A percentile compares a stretch with the other conserved stretches of the same genome.
phyloP scores from a whole-genome alignment of 2,113 vertebrate species.

The Petroica traversi region DNA sequence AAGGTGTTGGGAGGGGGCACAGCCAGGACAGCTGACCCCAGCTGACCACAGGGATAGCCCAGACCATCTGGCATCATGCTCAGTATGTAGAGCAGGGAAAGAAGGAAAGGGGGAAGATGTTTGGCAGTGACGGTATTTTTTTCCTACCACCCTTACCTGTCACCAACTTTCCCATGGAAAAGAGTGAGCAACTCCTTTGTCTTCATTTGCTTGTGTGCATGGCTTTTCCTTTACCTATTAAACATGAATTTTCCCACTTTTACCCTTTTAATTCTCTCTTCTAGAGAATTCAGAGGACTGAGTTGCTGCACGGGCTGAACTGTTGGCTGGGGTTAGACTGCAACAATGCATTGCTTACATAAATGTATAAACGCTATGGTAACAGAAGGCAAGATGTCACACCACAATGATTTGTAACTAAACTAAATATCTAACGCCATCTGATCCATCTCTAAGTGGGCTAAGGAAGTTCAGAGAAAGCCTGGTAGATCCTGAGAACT shows the following conservation, averaged over 20 bases:
- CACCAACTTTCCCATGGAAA: no score
- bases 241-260: neutral
- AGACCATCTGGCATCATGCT: neutral
- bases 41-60: neutral
- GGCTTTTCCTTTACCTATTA: neutral
- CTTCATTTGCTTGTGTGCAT: neutral
- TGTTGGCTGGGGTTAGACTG: neutral
- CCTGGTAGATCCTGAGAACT: neutral
- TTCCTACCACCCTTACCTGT: fast-evolving
- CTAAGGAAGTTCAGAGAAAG: neutral
- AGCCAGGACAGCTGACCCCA: neutral
- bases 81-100: neutral
- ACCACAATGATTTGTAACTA: neutral
- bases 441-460: neutral
- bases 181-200: neutral
- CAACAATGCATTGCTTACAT: neutral
- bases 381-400: neutral
- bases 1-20: neutral
- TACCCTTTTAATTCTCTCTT: neutral
- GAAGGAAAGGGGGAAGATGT: fast-evolving
- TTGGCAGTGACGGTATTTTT: fast-evolving
- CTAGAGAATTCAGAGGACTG: neutral
- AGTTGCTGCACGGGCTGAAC: neutral
- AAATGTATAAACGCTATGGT: neutral
- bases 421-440: neutral